phyloP scores from a whole-genome alignment of 2,113 vertebrate species.

The Piprites chloris region DNA sequence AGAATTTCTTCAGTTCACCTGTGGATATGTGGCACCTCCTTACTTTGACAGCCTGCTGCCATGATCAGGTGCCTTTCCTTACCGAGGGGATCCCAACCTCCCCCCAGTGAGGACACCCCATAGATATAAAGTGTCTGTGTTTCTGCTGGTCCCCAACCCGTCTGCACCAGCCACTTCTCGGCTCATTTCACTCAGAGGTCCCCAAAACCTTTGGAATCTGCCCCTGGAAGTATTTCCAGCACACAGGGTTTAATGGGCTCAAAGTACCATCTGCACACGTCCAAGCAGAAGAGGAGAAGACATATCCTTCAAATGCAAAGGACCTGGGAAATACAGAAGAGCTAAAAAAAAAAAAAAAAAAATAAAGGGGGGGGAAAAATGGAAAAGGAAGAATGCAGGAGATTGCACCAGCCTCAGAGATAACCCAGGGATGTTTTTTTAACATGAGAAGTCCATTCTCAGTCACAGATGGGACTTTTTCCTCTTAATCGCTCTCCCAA shows the following conservation, averaged over 20 bases:
- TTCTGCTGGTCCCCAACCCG: not conserved
- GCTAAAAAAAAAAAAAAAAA: not conserved
- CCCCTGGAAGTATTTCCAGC: not conserved
- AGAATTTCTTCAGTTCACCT: not conserved
- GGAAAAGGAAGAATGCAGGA: conserved; percentile 4
- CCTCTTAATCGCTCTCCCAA: conserved; percentile 9
- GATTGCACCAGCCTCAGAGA: conserved; percentile 50
- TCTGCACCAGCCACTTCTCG: not conserved
- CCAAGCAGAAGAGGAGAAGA: not conserved
- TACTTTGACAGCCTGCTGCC: not conserved
- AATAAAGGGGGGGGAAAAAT: not conserved
- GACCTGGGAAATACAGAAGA: conserved; percentile 30
- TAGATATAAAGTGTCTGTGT: not conserved
- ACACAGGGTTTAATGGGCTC: not conserved
- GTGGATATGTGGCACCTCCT: not conserved
- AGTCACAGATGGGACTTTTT: conserved; percentile 28
- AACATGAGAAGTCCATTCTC: conserved; percentile 37
- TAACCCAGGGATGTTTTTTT: conserved; percentile 50
- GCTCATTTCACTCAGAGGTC: not conserved
- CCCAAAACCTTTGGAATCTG: not conserved
- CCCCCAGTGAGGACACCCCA: rapidly evolving
- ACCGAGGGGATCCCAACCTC: not conserved
- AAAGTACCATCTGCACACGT: not conserved
- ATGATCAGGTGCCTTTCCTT: not conserved
- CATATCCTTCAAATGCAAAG: not conserved